These are phyloP conservation scores for Cettia cetti DNA, from an alignment of 2,113 vertebrate species.

Conservation along the genomic window DNA sequence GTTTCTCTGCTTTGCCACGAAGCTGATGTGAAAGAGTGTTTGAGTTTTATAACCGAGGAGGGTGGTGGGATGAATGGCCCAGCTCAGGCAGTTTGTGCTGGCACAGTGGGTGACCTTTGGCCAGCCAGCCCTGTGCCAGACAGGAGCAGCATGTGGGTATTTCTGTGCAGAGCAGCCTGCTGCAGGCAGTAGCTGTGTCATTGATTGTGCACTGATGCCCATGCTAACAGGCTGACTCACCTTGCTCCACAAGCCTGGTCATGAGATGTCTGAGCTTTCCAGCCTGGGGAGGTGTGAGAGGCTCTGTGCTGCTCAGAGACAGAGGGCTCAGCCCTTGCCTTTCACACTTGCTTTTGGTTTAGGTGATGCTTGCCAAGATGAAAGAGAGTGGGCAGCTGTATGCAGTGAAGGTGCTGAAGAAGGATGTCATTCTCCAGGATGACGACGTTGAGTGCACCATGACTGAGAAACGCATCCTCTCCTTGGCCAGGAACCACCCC, in stretches of 20 bases:
- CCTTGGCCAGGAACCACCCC: constrained; percentile 87
- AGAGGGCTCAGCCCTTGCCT: neutral
- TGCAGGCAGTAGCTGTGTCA: neutral
- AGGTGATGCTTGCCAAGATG: constrained; percentile 95
- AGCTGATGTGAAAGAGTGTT: neutral
- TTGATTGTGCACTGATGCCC: neutral
- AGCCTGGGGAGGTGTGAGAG: neutral
- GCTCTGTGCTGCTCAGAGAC: neutral
- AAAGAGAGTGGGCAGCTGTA: constrained; percentile 84
- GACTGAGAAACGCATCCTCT: constrained; percentile 94
- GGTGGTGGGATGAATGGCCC: neutral
- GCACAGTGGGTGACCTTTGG: neutral
- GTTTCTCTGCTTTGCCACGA: neutral
- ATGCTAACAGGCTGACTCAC: neutral
- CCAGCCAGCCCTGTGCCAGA: neutral
- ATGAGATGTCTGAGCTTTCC: neutral
- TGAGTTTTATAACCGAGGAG: neutral
- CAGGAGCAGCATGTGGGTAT: neutral
- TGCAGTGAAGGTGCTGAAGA: constrained; percentile 95
- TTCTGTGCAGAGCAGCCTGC: neutral
- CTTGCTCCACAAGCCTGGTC: neutral
- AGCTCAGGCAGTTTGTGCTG: neutral
- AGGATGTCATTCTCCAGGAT: constrained; percentile 96
- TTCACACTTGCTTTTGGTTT: neutral
- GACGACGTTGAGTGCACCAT: constrained; percentile 97